phyloP scores from a whole-genome alignment of 2,888 invertebrate genomes.

The Tachina grossa region DNA sequence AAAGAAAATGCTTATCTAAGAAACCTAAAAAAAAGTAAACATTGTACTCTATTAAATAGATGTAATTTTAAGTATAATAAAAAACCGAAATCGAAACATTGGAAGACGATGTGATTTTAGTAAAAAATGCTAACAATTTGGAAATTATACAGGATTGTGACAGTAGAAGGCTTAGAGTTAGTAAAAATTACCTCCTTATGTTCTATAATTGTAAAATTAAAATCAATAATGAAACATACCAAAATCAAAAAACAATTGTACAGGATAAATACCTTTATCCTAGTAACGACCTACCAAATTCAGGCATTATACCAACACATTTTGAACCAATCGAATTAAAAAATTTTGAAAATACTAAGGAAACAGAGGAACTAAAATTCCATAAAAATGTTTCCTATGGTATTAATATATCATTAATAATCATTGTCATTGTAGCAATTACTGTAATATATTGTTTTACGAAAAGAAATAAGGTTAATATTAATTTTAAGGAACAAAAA shows the following conservation, averaged over 20 bases:
- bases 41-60: slow-evolving; percentile 2
- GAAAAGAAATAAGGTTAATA: too few species aligned
- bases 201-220: too few species aligned
- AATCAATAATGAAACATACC: slow-evolving; percentile 1
- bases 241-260: slow-evolving; percentile 52
- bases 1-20: slow-evolving; percentile 10
- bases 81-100: neutral
- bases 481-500: too few species aligned
- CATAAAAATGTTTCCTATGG: slow-evolving; percentile 47
- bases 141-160: slow-evolving; percentile 24
- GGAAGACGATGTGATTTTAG: slow-evolving; percentile 21
- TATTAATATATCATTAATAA: neutral
- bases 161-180: neutral
- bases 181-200: neutral
- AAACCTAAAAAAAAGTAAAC: slow-evolving; percentile 15
- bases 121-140: slow-evolving; percentile 10
- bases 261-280: slow-evolving; percentile 31
- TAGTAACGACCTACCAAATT: slow-evolving; percentile 11
- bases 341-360: slow-evolving; percentile 35
- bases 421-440: too few species aligned
- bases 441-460: too few species aligned
- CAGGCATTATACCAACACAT: slow-evolving; percentile 11
- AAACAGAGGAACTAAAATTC: slow-evolving; percentile 24
- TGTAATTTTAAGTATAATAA: slow-evolving; percentile 14
- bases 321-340: slow-evolving; percentile 29